phyloP scores from a whole-genome alignment of 92 coral and sea anemone species.

The Bergia puertoricense region DNA sequence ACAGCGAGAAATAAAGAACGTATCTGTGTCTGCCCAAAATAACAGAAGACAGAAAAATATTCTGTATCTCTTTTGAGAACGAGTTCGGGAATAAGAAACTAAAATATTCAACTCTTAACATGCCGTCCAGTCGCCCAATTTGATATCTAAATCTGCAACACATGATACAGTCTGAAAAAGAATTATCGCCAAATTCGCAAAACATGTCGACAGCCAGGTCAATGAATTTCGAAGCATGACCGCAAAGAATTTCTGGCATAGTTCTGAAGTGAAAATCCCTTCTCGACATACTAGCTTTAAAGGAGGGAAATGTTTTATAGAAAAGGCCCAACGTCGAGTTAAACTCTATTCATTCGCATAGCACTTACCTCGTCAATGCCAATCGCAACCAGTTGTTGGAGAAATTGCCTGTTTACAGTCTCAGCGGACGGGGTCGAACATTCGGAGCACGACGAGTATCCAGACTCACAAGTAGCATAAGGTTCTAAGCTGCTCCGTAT shows the following conservation, averaged over 20 bases:
- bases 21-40: not conserved
- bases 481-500: conserved; percentile 84
- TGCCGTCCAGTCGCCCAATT: conserved; percentile 12
- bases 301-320: not conserved
- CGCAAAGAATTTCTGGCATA: conserved; percentile 52
- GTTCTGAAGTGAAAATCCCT: conserved; percentile 17
- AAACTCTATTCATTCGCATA: not conserved
- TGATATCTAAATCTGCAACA: conserved; percentile 31
- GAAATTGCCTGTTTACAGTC: conserved; percentile 66
- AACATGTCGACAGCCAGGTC: conserved; percentile 38
- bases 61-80: not conserved
- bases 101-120: conserved; percentile 12
- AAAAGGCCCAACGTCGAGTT: not conserved
- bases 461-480: conserved; percentile 76
- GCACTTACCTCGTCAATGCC: conserved; percentile 79
- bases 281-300: conserved; percentile 1
- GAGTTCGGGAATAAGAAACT: not conserved
- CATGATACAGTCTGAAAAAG: conserved; percentile 45
- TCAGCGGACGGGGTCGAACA: conserved; percentile 59
- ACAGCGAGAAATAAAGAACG: conserved; percentile 1
- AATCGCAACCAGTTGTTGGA: conserved; percentile 72
- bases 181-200: conserved; percentile 24
- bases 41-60: not conserved
- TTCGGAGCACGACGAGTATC: conserved; percentile 86
- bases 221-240: conserved; percentile 37